Base-by-base conservation (phyloP, 2,888 invertebrate species). In the Drepanosiphum platanoidis region DNA sequence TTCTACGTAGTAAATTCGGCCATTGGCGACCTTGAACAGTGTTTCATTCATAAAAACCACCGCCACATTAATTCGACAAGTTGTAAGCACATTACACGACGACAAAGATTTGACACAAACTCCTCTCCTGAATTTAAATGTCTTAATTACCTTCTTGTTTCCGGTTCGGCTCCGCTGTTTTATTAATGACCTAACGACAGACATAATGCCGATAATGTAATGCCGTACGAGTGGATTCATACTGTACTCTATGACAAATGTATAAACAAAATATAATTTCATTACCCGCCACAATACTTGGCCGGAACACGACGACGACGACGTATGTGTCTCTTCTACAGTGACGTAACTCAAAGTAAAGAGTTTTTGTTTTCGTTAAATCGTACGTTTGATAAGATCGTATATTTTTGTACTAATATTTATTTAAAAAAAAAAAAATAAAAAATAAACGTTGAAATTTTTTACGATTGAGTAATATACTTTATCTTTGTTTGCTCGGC, bases 1-100 rank as follows among this genome's bases (percentile, higher is more conserved):
- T 82, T 32, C 58, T 82, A 72, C 61, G 72, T 82, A 82, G 81
- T 82, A 82, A 72, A 82, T 72, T 82, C 81, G 81, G 39, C 81
- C 72, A 72, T 71, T 61, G 22, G 61, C 32, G 61, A 61, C 81
- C 81, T 72, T 72, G 71, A 32, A 42, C 61, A 18, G 66, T 68
- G 79, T 82, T 61, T 61, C 81, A 82, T 82, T 82, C 81, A 82
- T 82, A 82, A 82, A 82, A 82, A 61, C 72, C 5, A 64, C 39
- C 58, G 34, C 7, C 42, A 36, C 22, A 34, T 68, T 34, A 36
- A 58, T 71, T 71, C 70, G 80, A 81, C 70, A 58, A 81, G 80
- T 82, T 42, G 81, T 82, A 82, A 61, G 39, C 36, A 30, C 70
- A n/a, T n/a, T n/a, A n/a, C n/a, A 58, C 70, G 39, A 64, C 64